Conservation (phyloP, 2,888 invertebrate species). For the Gerris lacustris region DNA sequence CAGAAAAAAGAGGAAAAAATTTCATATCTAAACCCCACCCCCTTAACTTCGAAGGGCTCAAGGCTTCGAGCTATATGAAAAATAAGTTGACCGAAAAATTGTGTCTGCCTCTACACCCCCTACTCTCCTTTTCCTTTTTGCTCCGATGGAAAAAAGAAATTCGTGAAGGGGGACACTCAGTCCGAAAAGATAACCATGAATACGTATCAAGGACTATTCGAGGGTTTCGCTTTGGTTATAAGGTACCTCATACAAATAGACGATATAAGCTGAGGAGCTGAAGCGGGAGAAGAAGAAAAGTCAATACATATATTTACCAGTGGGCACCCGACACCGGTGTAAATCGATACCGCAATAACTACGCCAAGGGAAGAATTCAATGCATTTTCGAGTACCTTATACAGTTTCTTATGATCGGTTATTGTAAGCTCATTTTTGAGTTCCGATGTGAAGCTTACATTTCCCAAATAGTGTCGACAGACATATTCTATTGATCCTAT, state of each 20-base stretch:
- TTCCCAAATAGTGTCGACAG: too few relatives aligned
- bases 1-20: neutral
- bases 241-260: neutral
- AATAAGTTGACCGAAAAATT: conserved; percentile 5
- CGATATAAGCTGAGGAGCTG: neutral
- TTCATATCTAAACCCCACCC: neutral
- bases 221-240: neutral
- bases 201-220: neutral
- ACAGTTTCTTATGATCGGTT: neutral
- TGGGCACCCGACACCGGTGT: neutral
- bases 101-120: neutral
- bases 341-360: neutral
- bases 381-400: conserved; percentile 2
- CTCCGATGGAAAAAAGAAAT: neutral
- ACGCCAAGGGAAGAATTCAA: neutral
- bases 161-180: neutral
- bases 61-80: neutral
- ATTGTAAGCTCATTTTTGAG: neutral
- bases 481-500: too few relatives aligned
- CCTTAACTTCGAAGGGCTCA: neutral
- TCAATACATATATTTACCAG: conserved; percentile 1
- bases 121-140: neutral
- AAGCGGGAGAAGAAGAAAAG: neutral
- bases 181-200: conserved; percentile 3
- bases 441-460: too few relatives aligned